Conservation (phyloP, 1,140 invertebrate species). For the Heliothis subflexa region DNA sequence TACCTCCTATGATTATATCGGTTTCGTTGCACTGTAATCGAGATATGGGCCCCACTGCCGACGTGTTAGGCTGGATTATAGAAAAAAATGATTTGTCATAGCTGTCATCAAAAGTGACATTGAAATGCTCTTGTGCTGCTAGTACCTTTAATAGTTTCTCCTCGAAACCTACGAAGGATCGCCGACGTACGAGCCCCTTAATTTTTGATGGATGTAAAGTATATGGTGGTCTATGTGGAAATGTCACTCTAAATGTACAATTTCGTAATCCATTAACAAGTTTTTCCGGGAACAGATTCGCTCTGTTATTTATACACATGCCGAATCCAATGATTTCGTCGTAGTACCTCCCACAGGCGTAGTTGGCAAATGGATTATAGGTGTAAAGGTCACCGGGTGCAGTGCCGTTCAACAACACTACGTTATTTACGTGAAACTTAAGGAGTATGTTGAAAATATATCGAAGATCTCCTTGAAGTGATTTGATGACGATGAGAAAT, state of each 20-base stretch:
- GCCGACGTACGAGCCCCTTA: too few relatives aligned
- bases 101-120: too few relatives aligned
- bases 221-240: slow-evolving; percentile 65
- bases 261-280: slow-evolving; percentile 45
- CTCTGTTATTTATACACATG: slow-evolving; percentile 14
- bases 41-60: too few relatives aligned
- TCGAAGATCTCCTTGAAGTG: too few relatives aligned
- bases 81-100: too few relatives aligned
- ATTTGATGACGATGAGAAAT: too few relatives aligned
- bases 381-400: slow-evolving; percentile 37
- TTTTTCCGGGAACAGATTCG: slow-evolving; percentile 58
- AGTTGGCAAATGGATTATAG: slow-evolving; percentile 52
- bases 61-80: too few relatives aligned
- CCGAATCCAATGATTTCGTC: slow-evolving; percentile 35
- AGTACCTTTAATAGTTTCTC: too few relatives aligned
- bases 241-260: slow-evolving; percentile 60
- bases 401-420: slow-evolving; percentile 45
- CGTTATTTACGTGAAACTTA: slow-evolving; percentile 33
- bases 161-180: too few relatives aligned
- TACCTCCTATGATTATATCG: too few relatives aligned
- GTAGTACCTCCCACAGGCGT: slow-evolving; percentile 51
- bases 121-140: too few relatives aligned
- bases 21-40: too few relatives aligned
- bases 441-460: slow-evolving; percentile 58
- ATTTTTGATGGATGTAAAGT: slow-evolving; percentile 48